These are phyloP conservation scores for Urocyon cinereoargenteus DNA, from an alignment of 2,797 vertebrate genomes.

Conservation along the genomic window DNA sequence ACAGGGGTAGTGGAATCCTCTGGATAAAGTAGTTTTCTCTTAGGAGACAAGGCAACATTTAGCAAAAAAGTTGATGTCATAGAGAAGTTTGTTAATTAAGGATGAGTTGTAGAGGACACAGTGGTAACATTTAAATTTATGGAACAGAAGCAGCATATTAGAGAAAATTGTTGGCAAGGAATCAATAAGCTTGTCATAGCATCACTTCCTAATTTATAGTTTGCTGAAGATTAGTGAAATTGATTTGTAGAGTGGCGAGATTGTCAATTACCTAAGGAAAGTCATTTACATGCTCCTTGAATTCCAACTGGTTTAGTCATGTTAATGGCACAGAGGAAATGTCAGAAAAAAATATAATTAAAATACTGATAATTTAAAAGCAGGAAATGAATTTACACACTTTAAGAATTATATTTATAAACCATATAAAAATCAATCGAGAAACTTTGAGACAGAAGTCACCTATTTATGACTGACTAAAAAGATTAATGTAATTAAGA, in stretches of 20 bases:
- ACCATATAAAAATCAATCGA: constrained; percentile 50
- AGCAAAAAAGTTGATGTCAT: constrained; percentile 34
- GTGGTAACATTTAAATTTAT: constrained; percentile 71
- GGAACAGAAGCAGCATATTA: constrained; percentile 54
- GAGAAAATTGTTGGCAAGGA: constrained; percentile 68
- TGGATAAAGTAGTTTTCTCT: neutral
- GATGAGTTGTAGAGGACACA: constrained; percentile 59
- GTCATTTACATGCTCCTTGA: constrained; percentile 39
- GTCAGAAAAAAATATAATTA: constrained; percentile 42
- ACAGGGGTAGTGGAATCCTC: neutral
- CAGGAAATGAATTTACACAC: neutral
- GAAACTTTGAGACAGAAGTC: constrained; percentile 49
- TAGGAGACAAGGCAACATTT: constrained; percentile 3
- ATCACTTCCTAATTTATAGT: constrained; percentile 71
- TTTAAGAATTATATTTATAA: constrained; percentile 61
- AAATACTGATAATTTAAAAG: constrained; percentile 57
- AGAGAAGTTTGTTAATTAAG: constrained; percentile 63
- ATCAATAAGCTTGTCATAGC: constrained; percentile 62
- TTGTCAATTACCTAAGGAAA: constrained; percentile 68
- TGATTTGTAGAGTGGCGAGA: constrained; percentile 71
- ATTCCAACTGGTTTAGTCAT: constrained; percentile 40
- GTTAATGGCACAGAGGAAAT: constrained; percentile 27
- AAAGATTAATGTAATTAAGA: constrained; percentile 64
- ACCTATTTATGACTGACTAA: constrained; percentile 4
- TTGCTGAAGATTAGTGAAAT: constrained; percentile 76